Conservation (phyloP, 2,113 vertebrate genomes). For the Lethenteron camtschaticum region DNA sequence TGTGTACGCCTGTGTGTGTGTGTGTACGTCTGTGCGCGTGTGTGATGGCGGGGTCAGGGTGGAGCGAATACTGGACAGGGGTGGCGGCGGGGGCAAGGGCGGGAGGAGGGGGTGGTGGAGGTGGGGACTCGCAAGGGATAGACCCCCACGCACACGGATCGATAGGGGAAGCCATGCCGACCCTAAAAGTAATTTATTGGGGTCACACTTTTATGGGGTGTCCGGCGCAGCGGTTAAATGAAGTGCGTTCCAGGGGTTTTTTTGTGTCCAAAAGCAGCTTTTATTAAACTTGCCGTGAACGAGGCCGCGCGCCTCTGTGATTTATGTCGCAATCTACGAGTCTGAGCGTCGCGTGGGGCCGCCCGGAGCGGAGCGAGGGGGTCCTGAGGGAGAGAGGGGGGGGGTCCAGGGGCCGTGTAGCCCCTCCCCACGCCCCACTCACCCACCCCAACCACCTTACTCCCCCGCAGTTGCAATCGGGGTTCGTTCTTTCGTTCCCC, state of each 20-base stretch:
- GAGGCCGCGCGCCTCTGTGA: constrained; percentile 24
- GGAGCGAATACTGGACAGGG: constrained; percentile 47
- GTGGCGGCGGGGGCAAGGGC: neutral
- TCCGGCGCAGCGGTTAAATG: constrained; percentile 71
- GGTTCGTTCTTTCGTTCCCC: no score
- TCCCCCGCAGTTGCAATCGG: neutral
- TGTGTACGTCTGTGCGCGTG: no score
- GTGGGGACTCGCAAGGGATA: constrained; percentile 4
- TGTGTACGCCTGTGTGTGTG: no score
- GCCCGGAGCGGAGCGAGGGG: constrained; percentile 9
- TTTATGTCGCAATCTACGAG: constrained; percentile 38
- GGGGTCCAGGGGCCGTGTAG: no score
- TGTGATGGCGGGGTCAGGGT: constrained; percentile 13
- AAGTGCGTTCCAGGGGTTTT: constrained; percentile 33
- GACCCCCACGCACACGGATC: constrained; percentile 23
- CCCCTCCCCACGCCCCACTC: neutral
- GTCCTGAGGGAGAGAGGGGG: constrained; percentile 24
- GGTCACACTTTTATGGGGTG: constrained; percentile 66
- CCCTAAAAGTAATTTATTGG: constrained; percentile 78
- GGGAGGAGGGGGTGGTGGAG: neutral
- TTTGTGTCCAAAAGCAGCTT: constrained; percentile 37
- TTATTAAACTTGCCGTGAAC: constrained; percentile 60
- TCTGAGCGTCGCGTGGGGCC: no score
- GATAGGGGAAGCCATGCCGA: constrained; percentile 24
- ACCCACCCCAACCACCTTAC: neutral